These are phyloP conservation scores for Cryptotis parvus DNA, from an alignment of 2,113 vertebrate species.

Conservation along the genomic window DNA sequence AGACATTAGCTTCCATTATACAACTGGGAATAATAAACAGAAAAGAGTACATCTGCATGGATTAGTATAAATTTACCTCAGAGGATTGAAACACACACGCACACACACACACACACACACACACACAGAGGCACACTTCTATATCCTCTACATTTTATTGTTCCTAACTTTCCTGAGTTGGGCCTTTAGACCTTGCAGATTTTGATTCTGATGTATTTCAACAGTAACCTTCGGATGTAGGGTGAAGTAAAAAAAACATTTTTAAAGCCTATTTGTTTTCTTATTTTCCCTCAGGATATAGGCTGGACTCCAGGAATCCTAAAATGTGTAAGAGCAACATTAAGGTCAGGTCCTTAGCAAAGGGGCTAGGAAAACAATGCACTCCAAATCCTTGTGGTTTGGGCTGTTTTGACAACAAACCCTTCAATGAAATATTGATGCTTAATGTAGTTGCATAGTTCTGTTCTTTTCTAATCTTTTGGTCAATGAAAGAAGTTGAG, in stretches of 20 bases:
- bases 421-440: conserved; percentile 19
- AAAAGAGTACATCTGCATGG: conserved; percentile 71
- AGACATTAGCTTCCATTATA: conserved; percentile 66
- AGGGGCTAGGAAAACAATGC: conserved; percentile 52
- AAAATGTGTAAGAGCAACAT: conserved; percentile 70
- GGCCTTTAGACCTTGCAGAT: conserved; percentile 72
- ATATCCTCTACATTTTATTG: conserved; percentile 77
- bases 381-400: conserved; percentile 57
- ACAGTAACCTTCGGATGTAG: conserved; percentile 61
- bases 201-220: conserved; percentile 76
- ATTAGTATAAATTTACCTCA: conserved; percentile 74
- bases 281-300: conserved; percentile 75
- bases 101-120: conserved; percentile 51
- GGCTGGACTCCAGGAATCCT: conserved; percentile 73
- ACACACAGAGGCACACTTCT: conserved; percentile 69
- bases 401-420: conserved; percentile 69
- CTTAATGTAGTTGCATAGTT: background rate
- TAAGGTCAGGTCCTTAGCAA: conserved; percentile 68
- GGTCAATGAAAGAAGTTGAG: background rate
- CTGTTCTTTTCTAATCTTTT: background rate
- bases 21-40: conserved; percentile 80
- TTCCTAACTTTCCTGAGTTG: conserved; percentile 70
- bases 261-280: conserved; percentile 74
- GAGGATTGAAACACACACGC: conserved; percentile 73
- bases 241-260: background rate